phyloP scores from a whole-genome alignment of 2,888 invertebrate species.

The Adela reaumurella region DNA sequence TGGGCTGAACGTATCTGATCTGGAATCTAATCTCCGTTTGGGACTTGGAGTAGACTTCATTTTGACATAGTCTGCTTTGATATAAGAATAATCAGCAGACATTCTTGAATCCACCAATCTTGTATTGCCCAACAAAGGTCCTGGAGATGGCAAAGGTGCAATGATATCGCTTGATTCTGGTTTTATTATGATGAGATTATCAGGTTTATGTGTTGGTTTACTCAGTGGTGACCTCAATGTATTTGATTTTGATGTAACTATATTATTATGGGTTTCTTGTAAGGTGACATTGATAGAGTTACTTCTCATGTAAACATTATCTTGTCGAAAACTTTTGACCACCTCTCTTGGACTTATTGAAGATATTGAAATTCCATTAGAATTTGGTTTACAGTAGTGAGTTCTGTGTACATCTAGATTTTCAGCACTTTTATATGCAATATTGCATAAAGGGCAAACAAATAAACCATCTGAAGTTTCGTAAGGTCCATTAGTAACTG shows the following conservation, averaged over 20 bases:
- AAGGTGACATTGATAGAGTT: constrained; percentile 57
- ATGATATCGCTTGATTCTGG: constrained; percentile 46
- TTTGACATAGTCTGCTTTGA: constrained; percentile 34
- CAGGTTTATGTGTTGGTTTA: constrained; percentile 44
- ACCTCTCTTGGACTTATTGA: constrained; percentile 33
- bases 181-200: constrained; percentile 52
- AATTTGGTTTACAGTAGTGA: constrained; percentile 68
- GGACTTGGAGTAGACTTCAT: constrained; percentile 33
- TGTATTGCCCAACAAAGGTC: constrained; percentile 78
- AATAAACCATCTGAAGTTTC: constrained; percentile 58
- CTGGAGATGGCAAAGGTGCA: constrained; percentile 74
- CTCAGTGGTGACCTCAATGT: constrained; percentile 32
- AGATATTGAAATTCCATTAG: constrained; percentile 19
- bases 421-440: constrained; percentile 75
- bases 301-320: constrained; percentile 53
- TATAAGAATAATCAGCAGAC: constrained; percentile 33
- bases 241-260: constrained; percentile 27
- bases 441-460: constrained; percentile 73
- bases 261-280: constrained; percentile 48
- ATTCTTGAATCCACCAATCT: constrained; percentile 66
- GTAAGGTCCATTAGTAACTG: constrained; percentile 53
- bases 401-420: constrained; percentile 77
- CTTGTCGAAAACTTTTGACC: constrained; percentile 30
- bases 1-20: constrained; percentile 38
- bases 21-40: constrained; percentile 37